Conservation (phyloP, 2,113 vertebrate genomes). For the Leptobrachium leishanense region DNA sequence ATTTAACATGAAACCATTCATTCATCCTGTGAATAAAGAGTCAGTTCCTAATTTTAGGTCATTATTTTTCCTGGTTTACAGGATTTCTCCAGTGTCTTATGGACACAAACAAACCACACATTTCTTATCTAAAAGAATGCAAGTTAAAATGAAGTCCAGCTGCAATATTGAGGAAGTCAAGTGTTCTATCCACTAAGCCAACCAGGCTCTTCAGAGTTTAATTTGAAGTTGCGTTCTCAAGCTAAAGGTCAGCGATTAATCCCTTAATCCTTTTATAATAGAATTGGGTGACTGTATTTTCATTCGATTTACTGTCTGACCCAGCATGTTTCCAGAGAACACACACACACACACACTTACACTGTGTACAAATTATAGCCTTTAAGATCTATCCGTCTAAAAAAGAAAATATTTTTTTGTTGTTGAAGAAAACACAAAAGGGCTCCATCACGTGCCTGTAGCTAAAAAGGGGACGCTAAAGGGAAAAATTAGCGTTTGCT, state of each 20-base stretch:
- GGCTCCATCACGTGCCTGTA: too few relatives aligned
- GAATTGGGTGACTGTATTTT: slow-evolving; percentile 24
- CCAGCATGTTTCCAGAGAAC: not conserved
- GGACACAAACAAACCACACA: slow-evolving; percentile 40
- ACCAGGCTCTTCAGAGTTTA: slow-evolving; percentile 43
- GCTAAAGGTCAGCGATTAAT: slow-evolving; percentile 48
- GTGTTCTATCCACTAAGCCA: slow-evolving; percentile 49
- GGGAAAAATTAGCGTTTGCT: too few relatives aligned
- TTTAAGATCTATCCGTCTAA: too few relatives aligned
- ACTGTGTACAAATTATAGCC: too few relatives aligned
- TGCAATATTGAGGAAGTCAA: slow-evolving; percentile 43
- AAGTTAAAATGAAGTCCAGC: slow-evolving; percentile 42
- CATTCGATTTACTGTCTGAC: slow-evolving; percentile 19
- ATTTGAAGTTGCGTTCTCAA: slow-evolving; percentile 46
- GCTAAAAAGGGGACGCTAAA: too few relatives aligned
- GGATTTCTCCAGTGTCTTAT: not conserved
- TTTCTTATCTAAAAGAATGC: slow-evolving; percentile 38
- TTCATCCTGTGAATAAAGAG: too few relatives aligned
- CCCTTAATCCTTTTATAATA: slow-evolving; percentile 38
- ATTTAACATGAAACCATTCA: too few relatives aligned
- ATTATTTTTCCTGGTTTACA: slow-evolving; percentile 20
- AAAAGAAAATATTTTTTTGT: too few relatives aligned
- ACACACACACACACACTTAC: too few relatives aligned
- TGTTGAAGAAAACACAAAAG: too few relatives aligned
- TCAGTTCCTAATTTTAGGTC: not conserved